phyloP scores from a whole-genome alignment of 1,140 invertebrate genomes.

The Leptinotarsa lineolata region DNA sequence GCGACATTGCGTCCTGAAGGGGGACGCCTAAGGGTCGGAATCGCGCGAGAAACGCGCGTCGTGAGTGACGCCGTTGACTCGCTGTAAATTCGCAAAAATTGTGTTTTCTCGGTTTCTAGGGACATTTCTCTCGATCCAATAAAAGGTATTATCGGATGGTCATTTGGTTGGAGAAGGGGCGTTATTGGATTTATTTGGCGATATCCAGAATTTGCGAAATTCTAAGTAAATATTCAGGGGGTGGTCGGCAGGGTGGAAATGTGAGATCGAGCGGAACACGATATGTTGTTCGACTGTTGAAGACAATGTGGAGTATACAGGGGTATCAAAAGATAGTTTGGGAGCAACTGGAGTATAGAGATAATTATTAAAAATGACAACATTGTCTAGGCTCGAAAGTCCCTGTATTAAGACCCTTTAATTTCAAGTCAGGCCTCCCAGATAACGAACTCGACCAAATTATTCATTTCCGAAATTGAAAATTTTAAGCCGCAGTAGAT shows the following conservation, averaged over 20 bases:
- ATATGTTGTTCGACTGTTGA: no score
- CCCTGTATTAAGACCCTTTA: no score
- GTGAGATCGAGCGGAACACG: background rate
- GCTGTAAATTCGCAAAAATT: background rate
- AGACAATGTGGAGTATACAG: no score
- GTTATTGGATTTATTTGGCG: background rate
- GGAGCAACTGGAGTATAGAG: no score
- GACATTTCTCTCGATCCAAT: background rate
- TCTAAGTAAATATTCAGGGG: background rate
- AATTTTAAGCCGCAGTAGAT: no score
- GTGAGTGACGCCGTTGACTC: background rate
- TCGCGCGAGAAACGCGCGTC: background rate
- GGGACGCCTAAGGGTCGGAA: conserved; percentile 1
- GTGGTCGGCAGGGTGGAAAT: background rate
- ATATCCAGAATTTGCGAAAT: background rate
- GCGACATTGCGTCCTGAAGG: background rate
- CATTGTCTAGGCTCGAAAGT: no score
- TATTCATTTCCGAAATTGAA: no score
- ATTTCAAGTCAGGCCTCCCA: no score
- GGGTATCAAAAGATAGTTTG: no score
- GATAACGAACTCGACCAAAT: no score
- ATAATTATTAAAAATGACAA: no score
- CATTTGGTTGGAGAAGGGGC: background rate
- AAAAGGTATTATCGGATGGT: background rate
- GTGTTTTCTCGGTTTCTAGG: background rate